These are phyloP conservation scores for Orussus abietinus DNA, from an alignment of 1,140 invertebrate genomes.

Conservation along the genomic window DNA sequence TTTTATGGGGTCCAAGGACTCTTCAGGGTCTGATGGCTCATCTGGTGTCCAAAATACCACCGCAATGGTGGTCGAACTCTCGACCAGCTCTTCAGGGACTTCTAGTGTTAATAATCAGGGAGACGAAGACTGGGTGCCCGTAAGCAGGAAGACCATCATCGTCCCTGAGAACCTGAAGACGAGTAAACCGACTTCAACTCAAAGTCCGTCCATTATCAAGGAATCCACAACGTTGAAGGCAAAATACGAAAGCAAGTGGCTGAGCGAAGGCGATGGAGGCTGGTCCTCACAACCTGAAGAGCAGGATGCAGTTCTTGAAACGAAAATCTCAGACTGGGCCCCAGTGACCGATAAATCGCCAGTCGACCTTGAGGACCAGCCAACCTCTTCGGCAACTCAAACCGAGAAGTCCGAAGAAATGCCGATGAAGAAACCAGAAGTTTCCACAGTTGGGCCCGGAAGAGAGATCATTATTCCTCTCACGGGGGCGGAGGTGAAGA, in stretches of 20 bases:
- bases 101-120: too few species aligned
- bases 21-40: too few species aligned
- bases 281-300: conserved; percentile 27
- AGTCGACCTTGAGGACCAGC: neutral
- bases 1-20: too few species aligned
- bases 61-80: too few species aligned
- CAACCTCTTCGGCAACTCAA: neutral
- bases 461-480: too few species aligned
- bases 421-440: too few species aligned
- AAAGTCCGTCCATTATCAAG: conserved; percentile 15
- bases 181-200: too few species aligned
- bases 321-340: conserved; percentile 41
- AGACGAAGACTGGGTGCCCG: conserved; percentile 31
- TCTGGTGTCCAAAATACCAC: too few species aligned
- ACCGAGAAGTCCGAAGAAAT: neutral
- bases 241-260: conserved; percentile 27
- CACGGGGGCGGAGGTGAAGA: conserved; percentile 1
- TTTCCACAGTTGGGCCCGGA: too few species aligned
- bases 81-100: too few species aligned
- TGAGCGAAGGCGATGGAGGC: conserved; percentile 28
- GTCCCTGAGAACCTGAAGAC: too few species aligned
- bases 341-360: conserved; percentile 21
- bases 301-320: conserved; percentile 18
- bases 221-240: neutral
- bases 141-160: too few species aligned